phyloP scores from a whole-genome alignment of 1,140 invertebrate genomes.

The Leptinotarsa undecemlineata region DNA sequence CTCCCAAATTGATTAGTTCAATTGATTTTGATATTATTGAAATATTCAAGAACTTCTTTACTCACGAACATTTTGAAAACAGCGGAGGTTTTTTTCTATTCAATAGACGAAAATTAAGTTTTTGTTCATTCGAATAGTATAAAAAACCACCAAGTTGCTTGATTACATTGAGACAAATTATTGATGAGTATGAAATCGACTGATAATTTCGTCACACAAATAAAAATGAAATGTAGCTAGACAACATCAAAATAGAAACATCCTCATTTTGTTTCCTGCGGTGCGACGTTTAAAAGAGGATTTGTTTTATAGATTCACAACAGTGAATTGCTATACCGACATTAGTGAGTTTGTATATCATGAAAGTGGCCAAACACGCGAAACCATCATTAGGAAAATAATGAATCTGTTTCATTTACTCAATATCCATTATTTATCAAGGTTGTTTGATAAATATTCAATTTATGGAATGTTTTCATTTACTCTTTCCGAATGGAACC shows the following conservation, averaged over 20 bases:
- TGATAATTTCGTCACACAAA: not conserved
- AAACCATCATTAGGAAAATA: constrained; percentile 35
- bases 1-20: no score
- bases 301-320: not conserved
- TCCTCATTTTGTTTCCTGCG: not conserved
- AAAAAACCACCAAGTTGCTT: no score
- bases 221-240: not conserved
- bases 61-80: no score
- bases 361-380: constrained; percentile 22
- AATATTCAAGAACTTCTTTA: no score
- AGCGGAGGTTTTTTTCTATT: no score
- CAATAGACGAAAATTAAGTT: no score
- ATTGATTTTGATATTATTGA: no score
- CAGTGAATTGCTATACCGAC: constrained; percentile 1
- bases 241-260: not conserved
- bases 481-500: constrained; percentile 11
- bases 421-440: constrained; percentile 32
- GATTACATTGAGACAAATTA: no score
- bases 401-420: constrained; percentile 35
- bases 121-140: no score
- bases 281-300: not conserved
- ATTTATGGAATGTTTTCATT: constrained; percentile 17
- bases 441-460: constrained; percentile 18
- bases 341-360: constrained; percentile 19
- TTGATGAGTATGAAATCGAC: not conserved